Percentiles rank a stretch among this genome's conserved stretches.
phyloP scores from a whole-genome alignment of 2,797 vertebrate genomes.

The Pangasius djambal region DNA sequence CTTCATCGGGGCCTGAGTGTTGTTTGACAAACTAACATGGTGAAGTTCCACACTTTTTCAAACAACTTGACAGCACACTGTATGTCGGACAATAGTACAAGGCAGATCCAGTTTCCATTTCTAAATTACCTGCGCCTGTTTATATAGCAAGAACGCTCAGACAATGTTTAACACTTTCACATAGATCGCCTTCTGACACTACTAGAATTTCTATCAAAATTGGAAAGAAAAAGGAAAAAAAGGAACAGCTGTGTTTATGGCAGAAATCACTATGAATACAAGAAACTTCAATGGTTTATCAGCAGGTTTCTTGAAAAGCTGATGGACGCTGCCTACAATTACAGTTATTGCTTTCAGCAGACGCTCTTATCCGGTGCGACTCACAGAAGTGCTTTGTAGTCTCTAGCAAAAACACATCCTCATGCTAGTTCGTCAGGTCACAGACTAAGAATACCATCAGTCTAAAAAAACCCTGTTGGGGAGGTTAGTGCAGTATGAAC shows the following conservation, averaged over 20 bases:
- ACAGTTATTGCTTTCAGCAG: neutral
- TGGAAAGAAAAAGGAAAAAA: neutral
- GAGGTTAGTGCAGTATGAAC: neutral
- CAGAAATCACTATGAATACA: neutral
- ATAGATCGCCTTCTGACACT: neutral
- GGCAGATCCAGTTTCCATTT: constrained; percentile 26
- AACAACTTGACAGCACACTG: constrained; percentile 23
- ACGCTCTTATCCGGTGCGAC: neutral
- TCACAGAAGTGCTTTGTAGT: neutral
- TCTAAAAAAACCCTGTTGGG: neutral
- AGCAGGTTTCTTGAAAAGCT: neutral
- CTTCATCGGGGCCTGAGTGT: constrained; percentile 39
- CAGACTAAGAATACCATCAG: neutral
- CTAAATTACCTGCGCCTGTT: constrained; percentile 2
- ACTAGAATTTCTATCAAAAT: neutral
- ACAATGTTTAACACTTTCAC: neutral
- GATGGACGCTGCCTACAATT: neutral
- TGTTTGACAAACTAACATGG: constrained; percentile 46
- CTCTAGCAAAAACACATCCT: neutral
- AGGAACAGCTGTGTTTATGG: neutral
- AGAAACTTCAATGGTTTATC: neutral
- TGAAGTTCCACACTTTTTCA: constrained; percentile 29
- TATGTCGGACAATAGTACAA: constrained; percentile 12
- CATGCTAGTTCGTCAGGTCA: neutral
- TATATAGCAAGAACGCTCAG: neutral